Evolutionary conservation across 2,113 vertebrate genomes (phyloP).

Genomic region (Pelobates fuscus): DNA sequence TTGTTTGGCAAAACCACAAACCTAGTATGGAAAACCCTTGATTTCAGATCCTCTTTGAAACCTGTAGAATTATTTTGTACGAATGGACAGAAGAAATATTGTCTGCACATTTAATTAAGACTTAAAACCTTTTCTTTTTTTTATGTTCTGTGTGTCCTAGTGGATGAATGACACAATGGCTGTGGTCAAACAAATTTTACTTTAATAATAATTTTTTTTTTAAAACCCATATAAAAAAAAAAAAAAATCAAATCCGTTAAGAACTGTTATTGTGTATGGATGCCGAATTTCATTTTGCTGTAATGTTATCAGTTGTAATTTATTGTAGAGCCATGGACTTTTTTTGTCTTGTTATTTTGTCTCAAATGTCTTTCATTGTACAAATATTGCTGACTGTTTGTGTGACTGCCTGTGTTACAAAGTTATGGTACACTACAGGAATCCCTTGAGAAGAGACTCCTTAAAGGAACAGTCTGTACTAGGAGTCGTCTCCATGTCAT

Average conservation of each 20-base stretch:
- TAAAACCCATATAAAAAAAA: too few species aligned
- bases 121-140: neutral
- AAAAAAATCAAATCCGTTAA: too few species aligned
- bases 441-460: neutral
- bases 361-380: too few species aligned
- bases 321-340: conserved; percentile 2
- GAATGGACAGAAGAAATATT: too few species aligned
- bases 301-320: neutral
- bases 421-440: conserved; percentile 38
- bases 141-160: neutral
- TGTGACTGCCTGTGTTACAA: neutral
- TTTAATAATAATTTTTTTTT: conserved; percentile 4
- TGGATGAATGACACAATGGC: too few species aligned
- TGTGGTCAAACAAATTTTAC: too few species aligned
- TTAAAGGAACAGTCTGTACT: neutral
- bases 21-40: too few species aligned
- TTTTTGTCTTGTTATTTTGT: neutral
- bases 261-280: too few species aligned
- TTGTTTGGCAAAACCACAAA: neutral
- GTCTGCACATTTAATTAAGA: too few species aligned
- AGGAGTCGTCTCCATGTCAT: neutral
- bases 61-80: too few species aligned
- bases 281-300: neutral
- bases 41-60: too few species aligned
- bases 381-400: too few species aligned